Evolutionary conservation across 53 echinoderm and acorn worm species (phyloP), one percentile per base, ranked within the genome.

Genomic region (Hippasteria phrygiana): DNA sequence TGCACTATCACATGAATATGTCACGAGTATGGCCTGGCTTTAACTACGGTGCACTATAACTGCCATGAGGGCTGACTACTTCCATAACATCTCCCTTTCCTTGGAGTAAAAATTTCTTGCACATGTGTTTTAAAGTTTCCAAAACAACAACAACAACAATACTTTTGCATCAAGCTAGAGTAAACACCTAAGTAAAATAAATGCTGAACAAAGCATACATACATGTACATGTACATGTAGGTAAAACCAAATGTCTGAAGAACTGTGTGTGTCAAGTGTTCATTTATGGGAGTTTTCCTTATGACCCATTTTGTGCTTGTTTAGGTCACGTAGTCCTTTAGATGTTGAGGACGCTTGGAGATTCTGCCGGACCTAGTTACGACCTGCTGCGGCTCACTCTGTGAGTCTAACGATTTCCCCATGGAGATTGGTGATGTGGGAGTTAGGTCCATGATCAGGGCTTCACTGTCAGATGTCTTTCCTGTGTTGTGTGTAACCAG

Each of bases 311-410:
- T 18, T 59, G 31, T 67, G 67, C 0, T 67, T 35, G 18, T 67
- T 67, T 67, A 67, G 67, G 33, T 67, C 67, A 67, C 67, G 14
- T 48, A 67, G 35, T 67, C 35, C 36, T 35, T 35, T 67, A 4
- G 64, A 64, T 64, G 28, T 28, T 64, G 64, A 48, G 64, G 64
- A 64, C 31, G 29, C 64, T 64, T 64, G 64, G 31, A 64, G 64
- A 64, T 64, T 64, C 64, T 64, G 64, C 64, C 59, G 20, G 59
- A 59, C 59, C 59, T 59, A 59, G 59, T 18, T 4, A 59, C 20
- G 59, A 59, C 59, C 59, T 59, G n/a, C n/a, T n/a, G 59, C 17
- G 59, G 59, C 20, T 59, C 20, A 8, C 59, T 59, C 8, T 59
- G 59, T 9, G 9, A 18, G 59, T 59, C 59, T 11, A 18, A 59